Evolutionary conservation across 1,140 invertebrate species (phyloP).

Genomic region (Stegodyphus mimosarum): DNA sequence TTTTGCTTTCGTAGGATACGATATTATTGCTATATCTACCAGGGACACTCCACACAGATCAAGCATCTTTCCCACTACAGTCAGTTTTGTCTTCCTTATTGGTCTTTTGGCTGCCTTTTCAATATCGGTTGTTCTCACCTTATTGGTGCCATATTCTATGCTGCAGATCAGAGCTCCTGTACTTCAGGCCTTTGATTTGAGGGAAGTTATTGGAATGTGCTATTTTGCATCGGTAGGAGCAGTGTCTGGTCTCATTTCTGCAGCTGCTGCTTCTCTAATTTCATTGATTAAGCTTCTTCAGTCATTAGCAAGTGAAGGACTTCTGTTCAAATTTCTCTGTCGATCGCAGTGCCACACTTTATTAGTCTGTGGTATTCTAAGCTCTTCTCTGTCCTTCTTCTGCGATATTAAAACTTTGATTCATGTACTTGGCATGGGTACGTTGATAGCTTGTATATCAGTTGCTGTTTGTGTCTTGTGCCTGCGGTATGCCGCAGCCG

Average conservation of each 20-base stretch:
- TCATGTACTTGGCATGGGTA: constrained; percentile 60
- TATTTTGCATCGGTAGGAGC: constrained; percentile 57
- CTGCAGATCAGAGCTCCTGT: constrained; percentile 42
- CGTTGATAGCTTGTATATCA: constrained; percentile 43
- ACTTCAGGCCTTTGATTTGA: constrained; percentile 39
- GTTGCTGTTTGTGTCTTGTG: constrained; percentile 56
- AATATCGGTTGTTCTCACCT: constrained; percentile 20
- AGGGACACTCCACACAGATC: constrained; percentile 61
- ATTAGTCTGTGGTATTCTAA: constrained; percentile 11
- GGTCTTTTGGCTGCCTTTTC: constrained; percentile 18
- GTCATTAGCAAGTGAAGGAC: constrained; percentile 68
- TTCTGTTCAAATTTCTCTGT: constrained; percentile 65
- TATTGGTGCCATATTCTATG: constrained; percentile 38
- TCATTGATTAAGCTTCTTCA: constrained; percentile 52
- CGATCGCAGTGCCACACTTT: constrained; percentile 33
- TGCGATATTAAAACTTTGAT: constrained; percentile 52
- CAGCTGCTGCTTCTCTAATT: constrained; percentile 37
- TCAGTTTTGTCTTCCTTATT: constrained; percentile 32
- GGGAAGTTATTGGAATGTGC: constrained; percentile 38
- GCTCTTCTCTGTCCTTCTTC: constrained; percentile 32
- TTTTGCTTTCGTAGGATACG: constrained; percentile 67
- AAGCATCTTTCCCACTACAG: constrained; percentile 14
- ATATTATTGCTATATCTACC: constrained; percentile 64
- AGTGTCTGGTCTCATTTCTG: constrained; percentile 19
- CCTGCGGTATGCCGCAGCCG: constrained; percentile 39